Conservation (phyloP, 2,888 invertebrate species). For the Rotaria magnacalcarata region DNA sequence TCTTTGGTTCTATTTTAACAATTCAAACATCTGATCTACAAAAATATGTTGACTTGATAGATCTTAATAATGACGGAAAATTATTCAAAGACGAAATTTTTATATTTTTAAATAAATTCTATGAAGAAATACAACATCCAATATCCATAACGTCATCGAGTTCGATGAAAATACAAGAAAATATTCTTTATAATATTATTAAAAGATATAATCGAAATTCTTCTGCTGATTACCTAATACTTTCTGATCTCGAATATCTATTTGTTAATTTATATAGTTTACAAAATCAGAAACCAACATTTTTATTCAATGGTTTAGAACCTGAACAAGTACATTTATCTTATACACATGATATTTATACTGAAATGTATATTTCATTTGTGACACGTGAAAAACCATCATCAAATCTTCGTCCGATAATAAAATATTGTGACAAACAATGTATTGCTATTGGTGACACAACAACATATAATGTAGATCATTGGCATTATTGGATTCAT, state of each 20-base stretch:
- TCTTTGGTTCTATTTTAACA: no score
- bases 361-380: slow-evolving; percentile 2
- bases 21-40: background rate
- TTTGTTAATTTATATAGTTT: no score
- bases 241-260: no score
- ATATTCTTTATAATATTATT: no score
- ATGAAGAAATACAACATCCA: background rate
- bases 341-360: background rate
- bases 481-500: slow-evolving; percentile 10
- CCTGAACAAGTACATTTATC: no score
- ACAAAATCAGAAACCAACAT: no score
- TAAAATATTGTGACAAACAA: background rate
- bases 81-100: background rate
- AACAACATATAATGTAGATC: background rate
- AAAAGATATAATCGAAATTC: no score
- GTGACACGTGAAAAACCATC: background rate
- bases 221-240: no score
- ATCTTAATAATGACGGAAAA: background rate
- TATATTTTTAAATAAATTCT: background rate
- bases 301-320: no score
- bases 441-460: slow-evolving; percentile 4
- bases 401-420: background rate
- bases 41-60: background rate
- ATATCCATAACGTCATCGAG: no score
- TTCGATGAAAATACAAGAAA: no score